Evolutionary conservation across 2,797 vertebrate species (phyloP).

Genomic region (Saxicola maurus): DNA sequence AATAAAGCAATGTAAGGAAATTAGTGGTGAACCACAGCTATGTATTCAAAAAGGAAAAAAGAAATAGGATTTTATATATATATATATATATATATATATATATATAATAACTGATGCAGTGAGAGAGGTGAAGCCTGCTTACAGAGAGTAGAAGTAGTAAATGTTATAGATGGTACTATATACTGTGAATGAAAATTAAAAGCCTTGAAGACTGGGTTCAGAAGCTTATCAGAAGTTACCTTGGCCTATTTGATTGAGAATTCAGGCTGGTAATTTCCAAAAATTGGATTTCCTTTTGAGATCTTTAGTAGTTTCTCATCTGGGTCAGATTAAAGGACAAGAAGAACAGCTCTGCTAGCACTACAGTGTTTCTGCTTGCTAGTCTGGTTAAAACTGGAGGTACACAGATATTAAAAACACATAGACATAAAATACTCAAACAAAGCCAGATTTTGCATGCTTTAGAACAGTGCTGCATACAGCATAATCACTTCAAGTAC

Average conservation of each 20-base stretch:
- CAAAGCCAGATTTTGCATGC: background rate
- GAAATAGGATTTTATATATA: too few relatives aligned
- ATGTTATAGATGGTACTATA: conserved; percentile 30
- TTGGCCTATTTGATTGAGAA: conserved; percentile 39
- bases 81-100: too few relatives aligned
- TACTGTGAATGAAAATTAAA: conserved; percentile 20
- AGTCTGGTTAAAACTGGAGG: conserved; percentile 24
- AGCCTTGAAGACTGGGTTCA: conserved; percentile 17
- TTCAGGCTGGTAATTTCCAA: conserved; percentile 57
- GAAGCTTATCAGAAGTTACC: conserved; percentile 54
- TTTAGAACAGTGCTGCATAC: background rate
- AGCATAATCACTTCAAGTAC: background rate
- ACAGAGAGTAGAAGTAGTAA: conserved; percentile 23
- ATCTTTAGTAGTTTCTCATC: conserved; percentile 25
- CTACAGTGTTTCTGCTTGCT: conserved; percentile 14
- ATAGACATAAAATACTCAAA: background rate
- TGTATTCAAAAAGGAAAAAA: background rate
- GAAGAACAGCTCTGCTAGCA: conserved; percentile 32
- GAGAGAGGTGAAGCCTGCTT: conserved; percentile 31
- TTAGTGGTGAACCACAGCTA: conserved; percentile 6
- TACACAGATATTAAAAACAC: background rate
- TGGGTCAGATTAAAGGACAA: conserved; percentile 51
- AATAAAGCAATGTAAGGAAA: conserved; percentile 5
- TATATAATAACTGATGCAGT: conserved; percentile 25
- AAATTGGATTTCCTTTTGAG: conserved; percentile 49